Conservation (phyloP, 2,113 vertebrate species). For the Brachyhypopomus occidentalis region DNA sequence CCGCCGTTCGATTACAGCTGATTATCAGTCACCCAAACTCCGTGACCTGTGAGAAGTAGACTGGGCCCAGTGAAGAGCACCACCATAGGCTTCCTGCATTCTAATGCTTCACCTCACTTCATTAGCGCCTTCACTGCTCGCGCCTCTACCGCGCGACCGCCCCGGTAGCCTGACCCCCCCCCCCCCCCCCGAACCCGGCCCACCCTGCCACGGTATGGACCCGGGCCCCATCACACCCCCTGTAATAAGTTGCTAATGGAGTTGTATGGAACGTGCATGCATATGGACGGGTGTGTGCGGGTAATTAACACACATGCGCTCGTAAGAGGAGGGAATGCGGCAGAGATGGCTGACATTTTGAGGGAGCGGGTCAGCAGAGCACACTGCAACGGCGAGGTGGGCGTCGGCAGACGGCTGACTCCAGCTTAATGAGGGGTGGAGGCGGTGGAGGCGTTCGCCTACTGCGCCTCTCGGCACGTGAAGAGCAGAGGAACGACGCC, state of each 20-base stretch:
- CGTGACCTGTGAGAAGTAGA: slow-evolving; percentile 46
- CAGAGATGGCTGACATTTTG: slow-evolving; percentile 44
- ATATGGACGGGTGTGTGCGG: slow-evolving; percentile 64
- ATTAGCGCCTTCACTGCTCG: slow-evolving; percentile 39
- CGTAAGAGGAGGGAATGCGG: slow-evolving; percentile 50
- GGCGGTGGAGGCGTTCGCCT: not conserved
- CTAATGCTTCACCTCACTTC: slow-evolving; percentile 45
- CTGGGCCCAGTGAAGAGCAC: not conserved
- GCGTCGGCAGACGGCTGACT: slow-evolving; percentile 12
- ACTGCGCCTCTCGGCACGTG: no score
- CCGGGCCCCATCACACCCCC: slow-evolving; percentile 49
- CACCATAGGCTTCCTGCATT: slow-evolving; percentile 27
- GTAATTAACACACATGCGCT: slow-evolving; percentile 63
- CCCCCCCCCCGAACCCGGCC: slow-evolving; percentile 25
- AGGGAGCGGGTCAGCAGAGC: slow-evolving; percentile 41
- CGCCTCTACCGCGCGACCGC: not conserved
- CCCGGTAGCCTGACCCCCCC: slow-evolving; percentile 17
- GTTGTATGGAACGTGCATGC: slow-evolving; percentile 57
- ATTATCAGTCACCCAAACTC: slow-evolving; percentile 49
- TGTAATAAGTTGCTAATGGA: slow-evolving; percentile 68
- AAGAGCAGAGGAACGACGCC: not conserved
- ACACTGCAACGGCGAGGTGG: slow-evolving; percentile 13
- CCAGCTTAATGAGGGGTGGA: slow-evolving; percentile 30
- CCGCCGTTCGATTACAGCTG: slow-evolving; percentile 49
- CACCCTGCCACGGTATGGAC: not conserved